Evolutionary conservation across 64 coral and sea anemone genomes (phyloP), one percentile per base, ranked within the genome.

Genomic region (Montipora sp.): DNA sequence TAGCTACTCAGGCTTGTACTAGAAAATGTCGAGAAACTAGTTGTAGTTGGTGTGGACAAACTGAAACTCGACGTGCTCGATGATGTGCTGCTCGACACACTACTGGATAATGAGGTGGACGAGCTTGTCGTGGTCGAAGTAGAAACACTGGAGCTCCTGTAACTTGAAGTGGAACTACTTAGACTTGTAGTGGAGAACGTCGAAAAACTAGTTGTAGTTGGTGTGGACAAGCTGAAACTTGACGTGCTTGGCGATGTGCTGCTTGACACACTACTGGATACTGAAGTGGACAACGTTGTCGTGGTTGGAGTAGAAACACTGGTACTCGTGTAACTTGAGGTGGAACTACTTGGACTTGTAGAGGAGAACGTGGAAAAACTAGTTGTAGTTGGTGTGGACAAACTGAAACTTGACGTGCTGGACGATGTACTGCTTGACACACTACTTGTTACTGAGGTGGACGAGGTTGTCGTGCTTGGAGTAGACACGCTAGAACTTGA

Each of bases 401-500:
- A 36, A 0, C 1, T 36, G 36, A 36, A 36, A 36, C 36, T 36
- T 12, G 24, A 77, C 23, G 75, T 77, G 3, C 23, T 53, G 0
- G 24, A 27, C 1, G 48, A 48, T 23, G 48, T 75, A n/a, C 60
- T 66, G 16, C 43, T 68, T 65, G 74, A 78, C 0, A 89, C 74
- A 77, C 87, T 89, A 27, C 27, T 27, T 3, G 76, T 20, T 13
- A 27, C 27, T 27, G 27, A 27, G 27, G 46, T 78, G 3, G 76
- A 78, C 14, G 63, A 14, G 3, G 87, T 58, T 51, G 73, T 87
- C 7, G 72, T 96, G 49, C 77, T 95, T 76, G 89, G 68, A 15
- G 81, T 77, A n/a, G 81, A 87, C 60, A 87, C 86, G 10, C 55
- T 92, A 5, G 94, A n/a, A 3, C 45, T 68, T 3, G 86, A 80